Evolutionary conservation across 2,113 vertebrate species (phyloP).

Genomic region (Zonotrichia leucophrys): DNA sequence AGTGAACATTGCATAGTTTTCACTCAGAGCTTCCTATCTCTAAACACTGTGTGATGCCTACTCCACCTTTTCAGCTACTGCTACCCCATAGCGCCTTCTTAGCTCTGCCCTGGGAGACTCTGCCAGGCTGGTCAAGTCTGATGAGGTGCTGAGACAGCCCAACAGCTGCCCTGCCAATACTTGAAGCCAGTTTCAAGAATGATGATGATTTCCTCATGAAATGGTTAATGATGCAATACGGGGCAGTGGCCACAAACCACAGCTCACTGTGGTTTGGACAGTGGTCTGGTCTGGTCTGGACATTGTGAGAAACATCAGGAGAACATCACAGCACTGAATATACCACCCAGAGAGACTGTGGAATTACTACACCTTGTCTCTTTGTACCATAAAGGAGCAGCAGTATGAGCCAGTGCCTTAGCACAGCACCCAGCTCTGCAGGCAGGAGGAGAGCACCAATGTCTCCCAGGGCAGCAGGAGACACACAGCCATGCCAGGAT

Average conservation of each 20-base stretch:
- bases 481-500: neutral
- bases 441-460: neutral
- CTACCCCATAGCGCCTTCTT: neutral
- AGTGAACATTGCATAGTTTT: neutral
- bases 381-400: neutral
- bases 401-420: neutral
- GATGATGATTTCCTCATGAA: neutral
- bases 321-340: neutral
- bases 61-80: neutral
- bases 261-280: no score
- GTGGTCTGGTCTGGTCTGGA: neutral
- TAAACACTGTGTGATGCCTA: neutral
- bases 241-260: neutral
- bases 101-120: neutral
- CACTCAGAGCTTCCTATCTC: neutral
- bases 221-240: rapidly evolving
- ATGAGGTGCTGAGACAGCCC: neutral
- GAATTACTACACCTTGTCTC: neutral
- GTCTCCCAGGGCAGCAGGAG: neutral
- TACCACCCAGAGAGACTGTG: neutral
- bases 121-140: neutral
- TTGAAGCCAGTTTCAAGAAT: neutral
- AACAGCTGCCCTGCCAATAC: neutral
- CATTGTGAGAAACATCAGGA: neutral
- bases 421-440: neutral